phyloP scores from a whole-genome alignment of 1,140 invertebrate species.

The Polyergus mexicanus region DNA sequence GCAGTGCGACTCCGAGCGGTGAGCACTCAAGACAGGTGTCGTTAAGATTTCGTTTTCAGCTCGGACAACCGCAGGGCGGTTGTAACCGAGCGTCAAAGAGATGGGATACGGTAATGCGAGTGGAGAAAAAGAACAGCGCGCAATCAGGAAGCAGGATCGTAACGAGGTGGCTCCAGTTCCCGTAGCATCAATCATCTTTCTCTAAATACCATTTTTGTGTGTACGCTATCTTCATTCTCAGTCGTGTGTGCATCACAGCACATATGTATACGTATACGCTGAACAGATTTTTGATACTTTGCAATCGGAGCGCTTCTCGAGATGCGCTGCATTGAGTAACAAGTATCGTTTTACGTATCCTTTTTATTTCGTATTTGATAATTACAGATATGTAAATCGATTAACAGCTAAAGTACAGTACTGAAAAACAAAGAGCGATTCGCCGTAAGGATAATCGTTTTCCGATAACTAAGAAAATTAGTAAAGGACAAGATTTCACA shows the following conservation, averaged over 20 bases:
- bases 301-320: not conserved
- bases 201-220: constrained; percentile 70
- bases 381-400: constrained; percentile 5
- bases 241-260: not conserved
- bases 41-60: constrained; percentile 75
- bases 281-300: constrained; percentile 39
- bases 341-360: constrained; percentile 2
- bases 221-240: constrained; percentile 66
- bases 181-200: constrained; percentile 66
- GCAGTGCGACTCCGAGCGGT: constrained; percentile 48
- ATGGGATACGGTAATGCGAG: constrained; percentile 39
- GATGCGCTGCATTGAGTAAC: not conserved
- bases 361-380: not conserved
- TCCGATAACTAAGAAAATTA: constrained; percentile 9
- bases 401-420: not conserved
- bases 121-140: constrained; percentile 33
- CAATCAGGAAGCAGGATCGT: constrained; percentile 42
- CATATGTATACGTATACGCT: not conserved
- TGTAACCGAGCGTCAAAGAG: constrained; percentile 56
- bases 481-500: not conserved
- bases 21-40: constrained; percentile 71
- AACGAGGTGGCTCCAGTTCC: constrained; percentile 64
- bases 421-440: not conserved
- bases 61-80: constrained; percentile 54
- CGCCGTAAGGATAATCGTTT: not conserved